A percentile compares a stretch with the other conserved stretches of the same genome.
phyloP scores from a whole-genome alignment of 2,888 invertebrate genomes.

The Cactoblastis cactorum region DNA sequence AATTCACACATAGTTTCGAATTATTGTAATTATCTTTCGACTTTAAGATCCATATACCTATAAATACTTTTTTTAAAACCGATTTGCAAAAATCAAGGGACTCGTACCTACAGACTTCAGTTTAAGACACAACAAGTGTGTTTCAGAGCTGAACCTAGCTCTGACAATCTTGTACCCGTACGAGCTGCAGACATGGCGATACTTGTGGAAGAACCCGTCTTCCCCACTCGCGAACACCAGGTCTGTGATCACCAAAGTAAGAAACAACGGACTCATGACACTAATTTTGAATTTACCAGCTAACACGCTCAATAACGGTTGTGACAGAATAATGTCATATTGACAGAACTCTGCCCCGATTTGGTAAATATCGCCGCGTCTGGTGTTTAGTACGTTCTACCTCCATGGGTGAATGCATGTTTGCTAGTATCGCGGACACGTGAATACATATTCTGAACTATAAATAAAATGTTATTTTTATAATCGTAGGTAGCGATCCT shows the following conservation, averaged over 20 bases:
- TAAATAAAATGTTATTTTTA: too few relatives aligned
- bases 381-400: too few relatives aligned
- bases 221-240: background rate
- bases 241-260: slow-evolving; percentile 6
- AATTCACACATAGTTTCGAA: too few relatives aligned
- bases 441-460: too few relatives aligned
- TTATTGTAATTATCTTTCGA: too few relatives aligned
- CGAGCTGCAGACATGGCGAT: slow-evolving; percentile 30
- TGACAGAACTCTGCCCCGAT: too few relatives aligned
- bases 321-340: background rate
- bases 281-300: background rate
- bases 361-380: too few relatives aligned
- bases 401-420: too few relatives aligned
- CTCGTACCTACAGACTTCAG: slow-evolving; percentile 42
- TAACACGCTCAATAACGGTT: background rate
- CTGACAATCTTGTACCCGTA: slow-evolving; percentile 44
- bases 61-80: too few relatives aligned
- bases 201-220: slow-evolving; percentile 11
- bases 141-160: slow-evolving; percentile 53
- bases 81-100: too few relatives aligned
- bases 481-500: too few relatives aligned
- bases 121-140: slow-evolving; percentile 51
- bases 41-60: background rate
- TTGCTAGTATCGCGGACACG: too few relatives aligned
- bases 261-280: background rate